Conservation (phyloP, 2,888 invertebrate genomes). For the Tortricodes alternella region DNA sequence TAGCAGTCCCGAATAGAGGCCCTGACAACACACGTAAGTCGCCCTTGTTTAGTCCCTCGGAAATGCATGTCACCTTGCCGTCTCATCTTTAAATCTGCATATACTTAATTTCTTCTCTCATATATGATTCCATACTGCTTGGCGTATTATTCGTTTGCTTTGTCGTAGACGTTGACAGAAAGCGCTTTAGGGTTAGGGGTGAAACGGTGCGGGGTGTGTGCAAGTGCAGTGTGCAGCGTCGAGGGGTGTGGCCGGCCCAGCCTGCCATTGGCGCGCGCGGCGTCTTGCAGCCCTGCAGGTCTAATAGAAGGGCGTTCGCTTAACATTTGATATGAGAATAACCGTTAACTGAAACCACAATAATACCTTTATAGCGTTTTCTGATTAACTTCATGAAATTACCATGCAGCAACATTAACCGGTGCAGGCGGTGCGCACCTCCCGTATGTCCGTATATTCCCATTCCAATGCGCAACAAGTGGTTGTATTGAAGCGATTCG, state of each 20-base stretch:
- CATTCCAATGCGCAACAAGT: not conserved
- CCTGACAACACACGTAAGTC: too few species aligned
- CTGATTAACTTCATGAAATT: not conserved
- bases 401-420: too few species aligned
- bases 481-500: not conserved
- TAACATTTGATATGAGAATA: not conserved
- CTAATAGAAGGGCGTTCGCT: constrained; percentile 1
- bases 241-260: constrained; percentile 52
- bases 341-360: not conserved
- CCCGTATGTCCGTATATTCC: too few species aligned
- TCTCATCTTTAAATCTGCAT: too few species aligned
- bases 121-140: too few species aligned
- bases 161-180: not conserved
- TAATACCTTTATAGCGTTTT: not conserved
- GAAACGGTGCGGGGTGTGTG: constrained; percentile 41
- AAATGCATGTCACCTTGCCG: too few species aligned
- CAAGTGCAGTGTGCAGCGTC: constrained; percentile 38
- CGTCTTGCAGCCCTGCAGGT: constrained; percentile 30
- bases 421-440: too few species aligned
- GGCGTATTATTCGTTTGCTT: not conserved
- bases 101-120: too few species aligned
- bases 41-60: too few species aligned
- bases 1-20: too few species aligned
- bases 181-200: constrained; percentile 4
- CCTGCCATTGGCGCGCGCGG: constrained; percentile 47